phyloP scores from a whole-genome alignment of 1,140 invertebrate species.

The Saccostrea glomerata region DNA sequence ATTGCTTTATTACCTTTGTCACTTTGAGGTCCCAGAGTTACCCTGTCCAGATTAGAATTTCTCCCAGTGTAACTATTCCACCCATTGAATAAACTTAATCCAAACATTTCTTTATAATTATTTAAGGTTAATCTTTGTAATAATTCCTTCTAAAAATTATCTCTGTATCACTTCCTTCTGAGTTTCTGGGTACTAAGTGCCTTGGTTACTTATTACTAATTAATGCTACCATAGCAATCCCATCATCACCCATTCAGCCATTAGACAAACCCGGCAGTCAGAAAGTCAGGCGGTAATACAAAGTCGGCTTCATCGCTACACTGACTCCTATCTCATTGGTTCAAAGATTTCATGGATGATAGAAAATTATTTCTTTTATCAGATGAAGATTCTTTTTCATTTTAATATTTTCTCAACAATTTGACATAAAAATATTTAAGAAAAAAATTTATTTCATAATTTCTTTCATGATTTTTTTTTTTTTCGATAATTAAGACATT shows the following conservation, averaged over 20 bases:
- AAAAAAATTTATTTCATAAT: no score
- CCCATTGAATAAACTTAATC: constrained; percentile 22
- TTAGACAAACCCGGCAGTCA: not conserved
- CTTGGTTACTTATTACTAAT: constrained; percentile 23
- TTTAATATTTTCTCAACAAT: not conserved
- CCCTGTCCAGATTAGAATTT: not conserved
- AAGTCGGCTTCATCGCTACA: not conserved
- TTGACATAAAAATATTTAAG: no score
- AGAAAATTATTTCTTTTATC: not conserved
- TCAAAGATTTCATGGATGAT: not conserved
- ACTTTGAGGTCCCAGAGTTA: constrained; percentile 16
- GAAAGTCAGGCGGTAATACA: not conserved
- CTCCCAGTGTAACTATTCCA: constrained; percentile 14
- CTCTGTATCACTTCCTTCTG: not conserved
- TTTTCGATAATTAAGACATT: no score
- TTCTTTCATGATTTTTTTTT: no score
- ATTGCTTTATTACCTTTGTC: not conserved
- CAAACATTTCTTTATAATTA: not conserved
- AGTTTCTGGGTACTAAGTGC: not conserved
- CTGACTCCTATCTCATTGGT: not conserved
- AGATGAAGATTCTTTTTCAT: not conserved
- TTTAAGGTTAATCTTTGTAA: not conserved
- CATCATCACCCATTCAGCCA: constrained; percentile 12
- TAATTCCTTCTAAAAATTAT: not conserved
- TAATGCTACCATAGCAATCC: constrained; percentile 27